Evolutionary conservation across 2,797 vertebrate species (phyloP), one percentile per base, ranked within the genome.

Genomic region (Monodelphis domestica): DNA sequence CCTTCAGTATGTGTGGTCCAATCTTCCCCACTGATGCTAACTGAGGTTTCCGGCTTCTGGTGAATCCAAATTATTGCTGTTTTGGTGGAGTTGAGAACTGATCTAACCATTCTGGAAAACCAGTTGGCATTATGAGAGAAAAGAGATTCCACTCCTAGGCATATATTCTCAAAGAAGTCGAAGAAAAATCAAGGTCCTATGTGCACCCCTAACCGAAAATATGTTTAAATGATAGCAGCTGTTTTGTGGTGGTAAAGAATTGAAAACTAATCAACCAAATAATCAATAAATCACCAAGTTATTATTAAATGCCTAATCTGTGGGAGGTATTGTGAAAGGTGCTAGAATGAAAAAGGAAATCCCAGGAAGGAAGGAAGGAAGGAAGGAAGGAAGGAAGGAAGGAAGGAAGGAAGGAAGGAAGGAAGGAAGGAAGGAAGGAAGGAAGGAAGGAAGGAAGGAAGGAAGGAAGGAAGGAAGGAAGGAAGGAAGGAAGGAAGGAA

Each of bases 11-110:
- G 90, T 50, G 78, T 3, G 0, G 54, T 38, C 1, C 0, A 91
- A 78, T 93, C 91, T 54, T 50, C 78, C 57, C 91, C 56, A 53
- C 26, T 54, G 87, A 93, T 96, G 95, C 53, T 15, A 1, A 91
- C 17, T 94, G 97, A 94, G 90, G 55, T 0, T 0, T 21, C 54
- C 38, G 70, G n/a, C 51, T 53, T 4, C n/a, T 78, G 29, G 30
- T 4, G 45, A 45, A 78, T 38, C 17, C 70, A 78, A 24, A 78
- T 78, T 78, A 38, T 78, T 24, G 70, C 70, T 78, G n/a, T n/a
- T n/a, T 38, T 78, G 63, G 63, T 78, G n/a, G 45, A 78, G 17
- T 21, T 38, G 38, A 78, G 63, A 38, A 38, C 2, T 78, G n/a
- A 6, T 45, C 17, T n/a, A 24, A 38, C 5, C 63, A 38, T 38